Conservation (phyloP, 2,797 vertebrate species). For the Muscicapa striata region DNA sequence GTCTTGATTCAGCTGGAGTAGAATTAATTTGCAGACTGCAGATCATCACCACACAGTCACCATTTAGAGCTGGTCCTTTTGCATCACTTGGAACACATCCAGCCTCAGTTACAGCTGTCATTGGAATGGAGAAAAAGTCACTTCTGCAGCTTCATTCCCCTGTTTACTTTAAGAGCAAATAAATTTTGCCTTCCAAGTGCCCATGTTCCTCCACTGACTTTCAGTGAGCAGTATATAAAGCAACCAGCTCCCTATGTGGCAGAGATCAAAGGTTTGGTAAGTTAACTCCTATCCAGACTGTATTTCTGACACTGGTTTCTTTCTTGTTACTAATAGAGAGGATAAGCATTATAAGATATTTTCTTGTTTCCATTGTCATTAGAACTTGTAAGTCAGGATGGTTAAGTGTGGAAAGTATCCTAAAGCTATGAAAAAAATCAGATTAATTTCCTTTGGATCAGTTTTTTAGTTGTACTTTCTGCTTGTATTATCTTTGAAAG, state of each 20-base stretch:
- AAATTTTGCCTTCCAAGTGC: neutral
- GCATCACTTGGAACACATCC: neutral
- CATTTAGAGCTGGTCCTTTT: neutral
- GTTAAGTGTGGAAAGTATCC: neutral
- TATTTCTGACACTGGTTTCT: neutral
- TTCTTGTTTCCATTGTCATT: neutral
- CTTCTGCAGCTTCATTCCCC: neutral
- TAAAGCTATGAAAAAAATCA: neutral
- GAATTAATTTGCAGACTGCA: neutral
- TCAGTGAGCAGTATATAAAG: neutral
- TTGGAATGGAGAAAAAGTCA: neutral
- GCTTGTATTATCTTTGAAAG: neutral
- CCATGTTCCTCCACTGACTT: neutral
- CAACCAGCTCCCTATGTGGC: neutral
- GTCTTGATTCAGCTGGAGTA: neutral
- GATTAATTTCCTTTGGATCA: neutral
- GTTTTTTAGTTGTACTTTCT: neutral
- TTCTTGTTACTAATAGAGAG: neutral
- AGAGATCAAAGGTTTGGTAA: neutral
- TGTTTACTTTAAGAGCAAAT: constrained; percentile 11
- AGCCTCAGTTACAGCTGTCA: neutral
- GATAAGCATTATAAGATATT: neutral
- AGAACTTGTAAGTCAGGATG: neutral
- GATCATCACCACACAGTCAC: neutral
- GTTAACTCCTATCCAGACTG: neutral